Conservation (phyloP, 2,888 invertebrate species). For the Empis stercorea region DNA sequence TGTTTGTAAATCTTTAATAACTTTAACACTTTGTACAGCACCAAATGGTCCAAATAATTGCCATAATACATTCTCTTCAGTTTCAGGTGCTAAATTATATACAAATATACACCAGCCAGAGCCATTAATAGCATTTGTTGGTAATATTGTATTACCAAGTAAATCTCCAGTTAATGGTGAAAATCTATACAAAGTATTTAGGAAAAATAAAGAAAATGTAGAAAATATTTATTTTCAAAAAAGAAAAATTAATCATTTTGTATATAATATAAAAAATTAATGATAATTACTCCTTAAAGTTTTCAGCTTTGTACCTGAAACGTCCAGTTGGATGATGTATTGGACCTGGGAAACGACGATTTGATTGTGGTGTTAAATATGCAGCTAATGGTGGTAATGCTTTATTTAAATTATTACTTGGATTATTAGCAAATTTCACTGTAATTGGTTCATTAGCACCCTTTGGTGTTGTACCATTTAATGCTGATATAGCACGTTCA, state of each 20-base stretch:
- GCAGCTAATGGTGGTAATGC: constrained; percentile 65
- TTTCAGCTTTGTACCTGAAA: constrained; percentile 15
- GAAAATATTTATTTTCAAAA: not conserved
- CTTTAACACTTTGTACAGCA: constrained; percentile 86
- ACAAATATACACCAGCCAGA: constrained; percentile 71
- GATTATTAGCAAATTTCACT: constrained; percentile 85
- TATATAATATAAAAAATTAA: not conserved
- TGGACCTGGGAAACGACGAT: constrained; percentile 62
- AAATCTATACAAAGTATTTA: constrained; percentile 42
- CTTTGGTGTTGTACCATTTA: constrained; percentile 75
- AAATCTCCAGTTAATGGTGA: constrained; percentile 72
- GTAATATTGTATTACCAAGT: constrained; percentile 56
- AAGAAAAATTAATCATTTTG: not conserved
- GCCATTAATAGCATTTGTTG: constrained; percentile 67
- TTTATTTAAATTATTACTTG: constrained; percentile 68
- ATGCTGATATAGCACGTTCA: constrained; percentile 71
- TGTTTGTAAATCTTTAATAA: constrained; percentile 80
- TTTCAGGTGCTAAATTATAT: constrained; percentile 84
- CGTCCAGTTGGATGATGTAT: constrained; percentile 27
- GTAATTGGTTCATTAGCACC: constrained; percentile 75
- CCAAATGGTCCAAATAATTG: constrained; percentile 90
- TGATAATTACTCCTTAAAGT: too few species aligned
- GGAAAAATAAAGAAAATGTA: too few species aligned
- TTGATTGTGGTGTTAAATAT: constrained; percentile 63
- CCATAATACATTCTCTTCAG: constrained; percentile 87